Evolutionary conservation across 1,140 invertebrate species (phyloP).

Genomic region (Holotrichia oblita): DNA sequence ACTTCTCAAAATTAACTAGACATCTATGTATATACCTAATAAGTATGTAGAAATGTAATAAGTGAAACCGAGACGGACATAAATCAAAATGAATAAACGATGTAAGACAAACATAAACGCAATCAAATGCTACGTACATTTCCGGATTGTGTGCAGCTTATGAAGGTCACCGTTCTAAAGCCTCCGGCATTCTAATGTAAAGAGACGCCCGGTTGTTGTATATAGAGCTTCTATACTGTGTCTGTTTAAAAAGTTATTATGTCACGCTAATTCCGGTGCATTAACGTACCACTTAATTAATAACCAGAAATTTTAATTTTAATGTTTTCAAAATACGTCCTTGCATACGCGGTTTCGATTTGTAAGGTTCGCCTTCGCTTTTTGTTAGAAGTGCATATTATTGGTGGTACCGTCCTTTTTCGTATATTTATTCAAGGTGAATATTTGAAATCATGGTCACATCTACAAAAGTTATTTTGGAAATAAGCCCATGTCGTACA

Average conservation of each 20-base stretch:
- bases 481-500: neutral
- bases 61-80: neutral
- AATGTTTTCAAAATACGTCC: slow-evolving; percentile 16
- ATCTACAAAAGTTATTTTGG: slow-evolving; percentile 2
- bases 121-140: slow-evolving; percentile 42
- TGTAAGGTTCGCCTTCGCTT: neutral
- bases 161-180: slow-evolving; percentile 52
- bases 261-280: slow-evolving; percentile 6
- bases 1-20: neutral
- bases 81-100: neutral
- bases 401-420: neutral
- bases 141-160: slow-evolving; percentile 48
- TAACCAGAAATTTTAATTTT: slow-evolving; percentile 18
- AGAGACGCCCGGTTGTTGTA: neutral
- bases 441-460: slow-evolving; percentile 1
- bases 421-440: slow-evolving; percentile 8
- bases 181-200: slow-evolving; percentile 42
- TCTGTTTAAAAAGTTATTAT: slow-evolving; percentile 19
- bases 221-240: slow-evolving; percentile 12
- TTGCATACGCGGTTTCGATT: slow-evolving; percentile 9
- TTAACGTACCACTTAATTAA: neutral
- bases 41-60: neutral
- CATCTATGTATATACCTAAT: neutral
- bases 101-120: neutral
- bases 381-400: slow-evolving; percentile 13